Percentiles rank a stretch among this genome's conserved stretches.
Evolutionary conservation across 2,113 vertebrate genomes (phyloP).

Genomic region (Crotalus horridus): DNA sequence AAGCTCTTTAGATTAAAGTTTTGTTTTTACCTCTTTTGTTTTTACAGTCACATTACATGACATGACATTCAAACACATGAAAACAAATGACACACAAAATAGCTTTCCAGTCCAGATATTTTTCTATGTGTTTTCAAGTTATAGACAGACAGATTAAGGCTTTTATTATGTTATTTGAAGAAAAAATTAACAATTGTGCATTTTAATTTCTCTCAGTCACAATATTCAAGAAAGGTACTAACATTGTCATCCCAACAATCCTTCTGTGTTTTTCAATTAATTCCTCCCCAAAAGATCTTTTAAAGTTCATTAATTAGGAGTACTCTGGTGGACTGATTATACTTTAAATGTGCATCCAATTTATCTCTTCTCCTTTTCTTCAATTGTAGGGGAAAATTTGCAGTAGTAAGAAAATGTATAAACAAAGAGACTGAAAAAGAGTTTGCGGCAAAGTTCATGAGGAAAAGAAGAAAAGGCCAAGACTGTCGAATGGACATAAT

Average conservation of each 20-base stretch:
- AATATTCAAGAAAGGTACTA: not conserved
- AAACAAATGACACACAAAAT: not conserved
- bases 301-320: not conserved
- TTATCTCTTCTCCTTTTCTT: constrained; percentile 16
- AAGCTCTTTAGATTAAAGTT: not conserved
- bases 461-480: constrained; percentile 90
- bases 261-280: not conserved
- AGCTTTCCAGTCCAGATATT: not conserved
- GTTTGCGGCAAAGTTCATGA: constrained; percentile 93
- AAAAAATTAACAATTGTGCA: not conserved
- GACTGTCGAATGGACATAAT: constrained; percentile 91
- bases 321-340: not conserved
- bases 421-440: constrained; percentile 87
- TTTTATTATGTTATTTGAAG: not conserved
- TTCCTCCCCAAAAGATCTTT: not conserved
- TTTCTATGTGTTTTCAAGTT: not conserved
- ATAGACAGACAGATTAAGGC: not conserved
- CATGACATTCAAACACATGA: not conserved
- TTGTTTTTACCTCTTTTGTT: not conserved
- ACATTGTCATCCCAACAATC: no score
- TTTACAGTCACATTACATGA: not conserved
- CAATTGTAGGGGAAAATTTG: constrained; percentile 89
- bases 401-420: constrained; percentile 91
- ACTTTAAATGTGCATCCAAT: not conserved
- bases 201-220: not conserved